Base-by-base conservation (phyloP, 2,888 invertebrate genomes). In the Amphipyra berbera region DNA sequence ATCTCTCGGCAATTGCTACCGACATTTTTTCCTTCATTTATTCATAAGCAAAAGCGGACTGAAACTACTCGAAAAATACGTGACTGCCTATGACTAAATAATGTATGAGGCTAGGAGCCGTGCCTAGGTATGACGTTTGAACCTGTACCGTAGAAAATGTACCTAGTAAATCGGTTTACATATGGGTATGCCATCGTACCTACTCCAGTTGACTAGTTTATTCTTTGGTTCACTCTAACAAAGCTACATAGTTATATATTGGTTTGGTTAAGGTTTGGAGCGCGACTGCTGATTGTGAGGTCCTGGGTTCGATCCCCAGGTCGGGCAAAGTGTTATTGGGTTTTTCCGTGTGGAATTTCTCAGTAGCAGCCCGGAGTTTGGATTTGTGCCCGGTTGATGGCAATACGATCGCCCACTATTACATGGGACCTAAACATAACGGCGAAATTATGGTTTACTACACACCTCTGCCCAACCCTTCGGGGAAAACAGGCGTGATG, bases 31-130 rank as follows among this genome's bases (percentile, higher is more conserved):
- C 78, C 81, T 85, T 93, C 88, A 92, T 83, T 93, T 93, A 93
- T 93, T 93, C 91, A 93, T 88, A 89, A 87, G 85, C 83, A 82
- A 91, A 92, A 91, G 90, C 87, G 89, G 85, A 85, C 89, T 87
- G 84, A 79, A 89, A 89, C 88, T 86, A 87, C 90, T 89, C 84
- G 90, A 90, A 92, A 91, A 90, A 90, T 91, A 93, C 92, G 92
- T 92, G 92, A 91, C 92, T 87, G 86, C 86, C 85, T 87, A 82
- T 84, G 82, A 74, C 80, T 93, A 88, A 91, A 93, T 93, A 89
- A 89, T 91, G 85, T 87, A 93, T 87, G 82, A 82, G 80, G 64
- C 71, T 66, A 76, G 80, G 73, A 81, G 73, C 80, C 75, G 78
- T 77, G 81, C 76, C 76, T 80, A 79, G 79, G 80, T 78, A 86